Percentiles rank a stretch among this genome's conserved stretches.
Evolutionary conservation across 2,797 vertebrate genomes (phyloP).

Genomic region (Aeoliscus strigatus): DNA sequence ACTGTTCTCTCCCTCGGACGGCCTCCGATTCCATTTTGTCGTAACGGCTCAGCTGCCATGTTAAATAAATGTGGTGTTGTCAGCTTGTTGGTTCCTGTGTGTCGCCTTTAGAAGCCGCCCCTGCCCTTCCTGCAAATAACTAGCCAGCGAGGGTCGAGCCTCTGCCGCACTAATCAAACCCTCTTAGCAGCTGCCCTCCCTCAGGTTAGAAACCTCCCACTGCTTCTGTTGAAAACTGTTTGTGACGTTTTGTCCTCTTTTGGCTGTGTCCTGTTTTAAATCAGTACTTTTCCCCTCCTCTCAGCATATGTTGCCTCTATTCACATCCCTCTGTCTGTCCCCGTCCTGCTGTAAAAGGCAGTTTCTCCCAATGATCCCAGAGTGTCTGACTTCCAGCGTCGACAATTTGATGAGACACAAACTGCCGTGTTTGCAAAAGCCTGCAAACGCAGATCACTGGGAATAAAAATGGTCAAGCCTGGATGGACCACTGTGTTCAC

Average conservation of each 20-base stretch:
- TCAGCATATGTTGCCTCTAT: constrained; percentile 2
- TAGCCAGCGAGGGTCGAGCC: constrained; percentile 74
- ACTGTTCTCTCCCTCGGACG: constrained; percentile 9
- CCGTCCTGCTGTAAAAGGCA: constrained; percentile 2
- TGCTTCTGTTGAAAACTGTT: too few species aligned
- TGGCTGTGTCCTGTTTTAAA: not conserved
- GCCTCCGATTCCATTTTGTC: constrained; percentile 46
- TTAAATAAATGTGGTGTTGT: constrained; percentile 40
- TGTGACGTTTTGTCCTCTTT: not conserved
- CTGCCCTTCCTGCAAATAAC: constrained; percentile 78
- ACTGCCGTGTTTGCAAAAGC: constrained; percentile 12
- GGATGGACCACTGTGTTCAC: too few species aligned
- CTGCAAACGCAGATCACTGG: constrained; percentile 30
- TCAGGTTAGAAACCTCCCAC: constrained; percentile 81
- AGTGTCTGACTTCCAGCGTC: constrained; percentile 27
- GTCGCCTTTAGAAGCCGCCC: constrained; percentile 82
- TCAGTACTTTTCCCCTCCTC: not conserved
- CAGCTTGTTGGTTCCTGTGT: constrained; percentile 67
- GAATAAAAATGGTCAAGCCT: constrained; percentile 3
- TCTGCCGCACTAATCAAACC: constrained; percentile 84
- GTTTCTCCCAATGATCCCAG: constrained; percentile 33
- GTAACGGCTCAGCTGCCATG: constrained; percentile 23
- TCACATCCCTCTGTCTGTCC: constrained; percentile 6
- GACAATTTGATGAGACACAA: constrained; percentile 35
- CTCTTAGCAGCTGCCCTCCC: constrained; percentile 74